Base-by-base conservation (phyloP, 2,888 invertebrate genomes). In the Folsomia candida region DNA sequence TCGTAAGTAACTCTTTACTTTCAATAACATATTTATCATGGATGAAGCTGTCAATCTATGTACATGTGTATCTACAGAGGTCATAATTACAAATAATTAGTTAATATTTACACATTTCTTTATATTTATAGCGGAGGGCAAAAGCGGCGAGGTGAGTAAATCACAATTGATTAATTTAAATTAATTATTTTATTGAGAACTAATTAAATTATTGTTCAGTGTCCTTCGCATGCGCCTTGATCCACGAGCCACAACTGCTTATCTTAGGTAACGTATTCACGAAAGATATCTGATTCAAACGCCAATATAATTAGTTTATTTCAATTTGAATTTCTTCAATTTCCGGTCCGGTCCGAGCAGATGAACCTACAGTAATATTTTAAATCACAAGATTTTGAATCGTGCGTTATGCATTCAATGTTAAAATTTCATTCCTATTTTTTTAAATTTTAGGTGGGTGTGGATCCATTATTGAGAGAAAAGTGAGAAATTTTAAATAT, bases 201-300 rank as follows among this genome's bases (percentile, higher is more conserved):
- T n/a, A n/a, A n/a, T n/a, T n/a, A n/a, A n/a, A n/a, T n/a, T n/a
- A n/a, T n/a, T n/a, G n/a, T n/a, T n/a, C n/a, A n/a, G n/a, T n/a
- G n/a, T n/a, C n/a, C n/a, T n/a, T n/a, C n/a, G n/a, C n/a, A n/a
- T n/a, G n/a, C n/a, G n/a, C n/a, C n/a, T n/a, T n/a, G n/a, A n/a
- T n/a, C n/a, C n/a, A n/a, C n/a, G n/a, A n/a, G n/a, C n/a, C n/a
- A n/a, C n/a, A n/a, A n/a, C n/a, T n/a, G n/a, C n/a, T n/a, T n/a
- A n/a, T n/a, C n/a, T n/a, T n/a, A n/a, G n/a, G n/a, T n/a, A n/a
- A n/a, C n/a, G n/a, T n/a, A n/a, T n/a, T n/a, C n/a, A n/a, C n/a
- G n/a, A n/a, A n/a, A n/a, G n/a, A 37, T 94, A 94, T 0, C 86
- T 95, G n/a, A 91, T 95, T 89, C 94, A 94, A 82, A 93, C 94